phyloP scores from a whole-genome alignment of 2,113 vertebrate genomes.

The Coracopsis vasa region DNA sequence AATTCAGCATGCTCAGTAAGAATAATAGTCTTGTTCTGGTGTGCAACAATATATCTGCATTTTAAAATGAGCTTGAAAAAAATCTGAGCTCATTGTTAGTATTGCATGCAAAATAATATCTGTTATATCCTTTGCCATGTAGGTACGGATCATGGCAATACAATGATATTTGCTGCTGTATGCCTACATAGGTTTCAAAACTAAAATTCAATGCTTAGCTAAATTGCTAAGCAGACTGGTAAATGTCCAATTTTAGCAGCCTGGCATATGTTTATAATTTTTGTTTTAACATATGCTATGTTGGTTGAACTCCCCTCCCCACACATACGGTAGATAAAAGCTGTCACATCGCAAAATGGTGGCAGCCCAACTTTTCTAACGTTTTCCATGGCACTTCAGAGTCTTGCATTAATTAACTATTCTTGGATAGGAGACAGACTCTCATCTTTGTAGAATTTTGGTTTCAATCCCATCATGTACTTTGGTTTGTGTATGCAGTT shows the following conservation, averaged over 20 bases:
- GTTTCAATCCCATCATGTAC: background rate
- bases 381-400: constrained; percentile 56
- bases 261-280: constrained; percentile 66
- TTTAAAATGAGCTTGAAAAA: background rate
- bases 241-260: constrained; percentile 68
- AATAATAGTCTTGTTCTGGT: background rate
- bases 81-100: background rate
- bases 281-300: constrained; percentile 66
- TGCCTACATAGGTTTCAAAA: constrained; percentile 52
- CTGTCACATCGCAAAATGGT: constrained; percentile 67
- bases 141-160: background rate
- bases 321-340: constrained; percentile 62
- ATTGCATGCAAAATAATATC: background rate
- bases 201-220: constrained; percentile 56
- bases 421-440: constrained; percentile 59
- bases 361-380: constrained; percentile 62
- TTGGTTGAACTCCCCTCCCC: constrained; percentile 59
- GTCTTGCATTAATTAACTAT: constrained; percentile 63
- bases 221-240: constrained; percentile 61
- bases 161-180: constrained; percentile 47
- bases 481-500: background rate
- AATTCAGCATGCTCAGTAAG: background rate
- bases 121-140: background rate
- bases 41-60: background rate
- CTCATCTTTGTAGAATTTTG: constrained; percentile 31